Conservation (phyloP, 2,113 vertebrate species). For the Willisornis vidua region DNA sequence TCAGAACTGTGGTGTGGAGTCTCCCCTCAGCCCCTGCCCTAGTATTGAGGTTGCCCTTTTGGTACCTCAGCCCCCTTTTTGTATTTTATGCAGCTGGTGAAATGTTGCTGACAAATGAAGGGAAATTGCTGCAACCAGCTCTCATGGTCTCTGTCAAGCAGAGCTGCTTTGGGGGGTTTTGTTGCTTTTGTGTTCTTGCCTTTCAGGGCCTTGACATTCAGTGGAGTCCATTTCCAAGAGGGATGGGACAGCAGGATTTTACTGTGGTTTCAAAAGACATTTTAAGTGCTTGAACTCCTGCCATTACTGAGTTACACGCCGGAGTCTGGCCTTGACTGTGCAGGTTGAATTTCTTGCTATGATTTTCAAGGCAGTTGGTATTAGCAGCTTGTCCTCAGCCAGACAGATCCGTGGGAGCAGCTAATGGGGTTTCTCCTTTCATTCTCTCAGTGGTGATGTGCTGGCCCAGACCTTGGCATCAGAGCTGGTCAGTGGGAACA, state of each 20-base stretch:
- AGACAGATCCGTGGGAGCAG: not conserved
- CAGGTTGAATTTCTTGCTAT: constrained; percentile 38
- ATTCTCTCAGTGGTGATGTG: not conserved
- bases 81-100: rapidly evolving
- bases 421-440: constrained; percentile 33
- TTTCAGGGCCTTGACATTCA: not conserved
- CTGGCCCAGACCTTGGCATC: not conserved
- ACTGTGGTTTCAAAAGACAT: constrained; percentile 22
- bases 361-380: constrained; percentile 13
- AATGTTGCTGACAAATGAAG: not conserved
- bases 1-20: not conserved
- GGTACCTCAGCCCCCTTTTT: not conserved
- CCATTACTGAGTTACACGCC: not conserved
- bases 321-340: constrained; percentile 28
- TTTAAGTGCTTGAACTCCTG: constrained; percentile 52
- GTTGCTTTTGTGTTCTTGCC: not conserved
- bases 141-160: not conserved
- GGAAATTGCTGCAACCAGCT: not conserved
- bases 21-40: not conserved
- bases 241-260: not conserved
- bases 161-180: not conserved
- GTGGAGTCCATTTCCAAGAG: not conserved
- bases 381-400: constrained; percentile 20
- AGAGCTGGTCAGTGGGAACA: not conserved
- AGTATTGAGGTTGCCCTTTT: not conserved